Percentiles rank a stretch among this genome's conserved stretches.
These are phyloP conservation scores for Pemphredon lugubris DNA, from an alignment of 2,888 invertebrate genomes.

Conservation along the genomic window DNA sequence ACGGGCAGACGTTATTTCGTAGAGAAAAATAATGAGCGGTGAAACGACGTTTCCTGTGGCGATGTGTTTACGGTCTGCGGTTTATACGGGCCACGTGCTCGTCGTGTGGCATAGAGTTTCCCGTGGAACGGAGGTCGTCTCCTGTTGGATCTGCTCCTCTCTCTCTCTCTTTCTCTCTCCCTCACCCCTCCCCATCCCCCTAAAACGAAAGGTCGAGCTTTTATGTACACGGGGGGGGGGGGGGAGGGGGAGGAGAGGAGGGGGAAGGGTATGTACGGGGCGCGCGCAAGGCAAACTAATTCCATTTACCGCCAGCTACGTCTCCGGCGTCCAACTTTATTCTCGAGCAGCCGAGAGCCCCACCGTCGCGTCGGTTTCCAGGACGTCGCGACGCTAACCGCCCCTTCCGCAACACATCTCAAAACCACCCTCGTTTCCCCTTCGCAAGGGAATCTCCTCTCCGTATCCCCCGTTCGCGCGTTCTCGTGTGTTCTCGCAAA, in stretches of 20 bases:
- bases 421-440: neutral
- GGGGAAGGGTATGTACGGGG: constrained; percentile 41
- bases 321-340: constrained; percentile 64
- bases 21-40: constrained; percentile 47
- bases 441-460: neutral
- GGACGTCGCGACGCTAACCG: neutral
- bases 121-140: neutral
- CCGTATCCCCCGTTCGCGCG: constrained; percentile 4
- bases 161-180: too few species aligned
- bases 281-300: constrained; percentile 63
- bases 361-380: constrained; percentile 17
- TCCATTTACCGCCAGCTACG: constrained; percentile 64
- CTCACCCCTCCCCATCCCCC: constrained; percentile 37
- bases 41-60: constrained; percentile 36
- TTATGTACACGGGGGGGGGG: constrained; percentile 28
- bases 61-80: constrained; percentile 56
- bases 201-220: constrained; percentile 28
- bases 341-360: constrained; percentile 32
- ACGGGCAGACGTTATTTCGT: constrained; percentile 12
- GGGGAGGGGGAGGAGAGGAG: too few species aligned
- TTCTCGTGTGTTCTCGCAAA: neutral
- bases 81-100: constrained; percentile 44
- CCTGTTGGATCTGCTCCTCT: too few species aligned
- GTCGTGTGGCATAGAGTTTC: neutral
- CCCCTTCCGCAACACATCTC: too few species aligned